Conservation (phyloP, 1,140 invertebrate species). For the Lycorma delicatula region DNA sequence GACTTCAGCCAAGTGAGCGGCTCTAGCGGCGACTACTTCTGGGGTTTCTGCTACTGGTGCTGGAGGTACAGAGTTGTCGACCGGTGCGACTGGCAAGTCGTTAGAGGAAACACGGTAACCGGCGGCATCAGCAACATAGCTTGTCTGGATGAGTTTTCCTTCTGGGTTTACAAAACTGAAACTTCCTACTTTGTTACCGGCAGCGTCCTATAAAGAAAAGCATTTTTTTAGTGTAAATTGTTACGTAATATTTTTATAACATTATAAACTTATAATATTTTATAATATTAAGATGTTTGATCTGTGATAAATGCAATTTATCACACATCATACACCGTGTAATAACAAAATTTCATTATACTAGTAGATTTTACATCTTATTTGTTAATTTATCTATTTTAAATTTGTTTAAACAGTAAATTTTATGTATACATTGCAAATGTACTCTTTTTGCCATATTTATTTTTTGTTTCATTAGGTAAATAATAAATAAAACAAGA, state of each 20-base stretch:
- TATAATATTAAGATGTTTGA: background rate
- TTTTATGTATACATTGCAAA: too few species aligned
- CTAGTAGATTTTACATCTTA: too few species aligned
- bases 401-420: too few species aligned
- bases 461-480: too few species aligned
- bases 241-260: background rate
- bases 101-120: conserved; percentile 45
- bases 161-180: conserved; percentile 46
- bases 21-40: conserved; percentile 29
- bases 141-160: conserved; percentile 29
- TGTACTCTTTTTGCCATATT: too few species aligned
- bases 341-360: too few species aligned
- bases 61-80: conserved; percentile 7
- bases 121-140: conserved; percentile 38
- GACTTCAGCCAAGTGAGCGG: conserved; percentile 25
- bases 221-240: background rate
- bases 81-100: conserved; percentile 37
- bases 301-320: background rate
- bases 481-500: too few species aligned
- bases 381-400: too few species aligned
- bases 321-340: background rate
- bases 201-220: conserved; percentile 35
- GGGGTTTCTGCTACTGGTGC: conserved; percentile 21
- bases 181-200: conserved; percentile 44
- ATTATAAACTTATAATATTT: background rate